A percentile compares a stretch with the other conserved stretches of the same genome.
Conservation (phyloP, 2,888 invertebrate species). For the Eilema caniola region DNA sequence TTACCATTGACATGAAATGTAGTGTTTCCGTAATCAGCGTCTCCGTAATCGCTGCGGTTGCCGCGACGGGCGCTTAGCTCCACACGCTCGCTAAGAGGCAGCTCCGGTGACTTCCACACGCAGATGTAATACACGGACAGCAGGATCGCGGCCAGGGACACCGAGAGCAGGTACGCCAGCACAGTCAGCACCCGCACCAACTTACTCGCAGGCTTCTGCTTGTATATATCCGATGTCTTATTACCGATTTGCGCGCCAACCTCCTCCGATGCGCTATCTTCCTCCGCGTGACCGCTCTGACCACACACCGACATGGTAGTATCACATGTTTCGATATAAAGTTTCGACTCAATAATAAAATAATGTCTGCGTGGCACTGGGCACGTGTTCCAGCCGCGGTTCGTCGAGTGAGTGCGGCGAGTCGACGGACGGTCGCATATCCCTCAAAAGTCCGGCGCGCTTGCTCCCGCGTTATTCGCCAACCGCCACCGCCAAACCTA, state of each 20-base stretch:
- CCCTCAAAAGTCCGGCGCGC: slow-evolving; percentile 44
- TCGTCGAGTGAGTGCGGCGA: slow-evolving; percentile 60
- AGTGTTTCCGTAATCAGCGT: not conserved
- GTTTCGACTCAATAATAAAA: slow-evolving; percentile 51
- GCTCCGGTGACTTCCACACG: slow-evolving; percentile 91
- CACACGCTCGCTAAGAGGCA: slow-evolving; percentile 66
- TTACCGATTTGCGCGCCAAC: slow-evolving; percentile 28
- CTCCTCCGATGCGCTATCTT: slow-evolving; percentile 50
- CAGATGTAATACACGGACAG: slow-evolving; percentile 94
- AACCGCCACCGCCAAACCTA: no score
- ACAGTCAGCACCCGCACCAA: slow-evolving; percentile 91
- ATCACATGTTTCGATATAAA: slow-evolving; percentile 58
- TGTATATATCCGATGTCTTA: slow-evolving; percentile 68
- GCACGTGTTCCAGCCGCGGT: slow-evolving; percentile 70
- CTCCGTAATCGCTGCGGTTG: slow-evolving; percentile 35
- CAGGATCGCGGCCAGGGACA: slow-evolving; percentile 94
- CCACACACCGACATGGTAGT: slow-evolving; percentile 76
- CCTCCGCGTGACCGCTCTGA: slow-evolving; percentile 64
- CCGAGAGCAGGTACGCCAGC: slow-evolving; percentile 93
- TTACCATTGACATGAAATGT: not conserved
- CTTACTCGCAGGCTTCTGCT: slow-evolving; percentile 78
- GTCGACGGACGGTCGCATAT: slow-evolving; percentile 35
- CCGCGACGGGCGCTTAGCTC: slow-evolving; percentile 55
- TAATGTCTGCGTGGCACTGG: slow-evolving; percentile 45
- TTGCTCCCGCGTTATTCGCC: slow-evolving; percentile 51